Evolutionary conservation across 1,140 invertebrate species (phyloP).

Genomic region (Drosophila repletoides): DNA sequence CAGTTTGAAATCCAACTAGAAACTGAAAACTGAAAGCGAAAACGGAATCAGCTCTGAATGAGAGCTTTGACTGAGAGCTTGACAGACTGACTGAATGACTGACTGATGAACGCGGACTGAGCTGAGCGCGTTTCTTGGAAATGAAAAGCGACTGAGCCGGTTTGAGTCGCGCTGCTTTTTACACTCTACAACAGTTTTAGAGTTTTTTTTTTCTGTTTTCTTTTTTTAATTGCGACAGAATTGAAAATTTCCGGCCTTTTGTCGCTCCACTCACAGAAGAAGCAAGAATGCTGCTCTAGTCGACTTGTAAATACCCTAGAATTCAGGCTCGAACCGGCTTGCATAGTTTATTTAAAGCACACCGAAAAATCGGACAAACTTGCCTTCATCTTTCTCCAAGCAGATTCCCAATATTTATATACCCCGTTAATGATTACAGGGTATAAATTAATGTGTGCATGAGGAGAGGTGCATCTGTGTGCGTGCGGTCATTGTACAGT

Average conservation of each 20-base stretch:
- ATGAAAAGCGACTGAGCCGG: conserved; percentile 50
- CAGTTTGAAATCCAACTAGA: conserved; percentile 59
- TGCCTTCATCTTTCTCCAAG: too few species aligned
- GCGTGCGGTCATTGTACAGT: conserved; percentile 56
- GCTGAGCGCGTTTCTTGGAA: neutral
- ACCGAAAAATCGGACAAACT: too few species aligned
- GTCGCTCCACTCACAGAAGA: conserved; percentile 17
- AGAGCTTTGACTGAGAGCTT: conserved; percentile 21
- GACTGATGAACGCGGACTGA: neutral
- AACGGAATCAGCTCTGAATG: conserved; percentile 17
- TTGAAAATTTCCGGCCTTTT: conserved; percentile 75
- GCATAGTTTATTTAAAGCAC: too few species aligned
- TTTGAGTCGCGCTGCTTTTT: conserved; percentile 34
- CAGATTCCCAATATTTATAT: too few species aligned
- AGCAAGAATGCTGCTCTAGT: neutral
- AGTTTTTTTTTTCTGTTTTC: conserved; percentile 7
- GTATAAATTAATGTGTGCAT: neutral
- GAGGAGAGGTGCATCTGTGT: conserved; percentile 10
- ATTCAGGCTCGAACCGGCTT: too few species aligned
- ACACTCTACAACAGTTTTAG: conserved; percentile 44
- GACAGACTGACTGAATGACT: conserved; percentile 23
- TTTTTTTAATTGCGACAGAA: conserved; percentile 40
- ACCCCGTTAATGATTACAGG: neutral
- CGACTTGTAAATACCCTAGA: neutral
- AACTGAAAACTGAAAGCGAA: conserved; percentile 43